Percentiles rank a stretch among this genome's conserved stretches.
These are phyloP conservation scores for Phyllotreta striolata DNA, from an alignment of 2,888 invertebrate genomes.

Conservation along the genomic window DNA sequence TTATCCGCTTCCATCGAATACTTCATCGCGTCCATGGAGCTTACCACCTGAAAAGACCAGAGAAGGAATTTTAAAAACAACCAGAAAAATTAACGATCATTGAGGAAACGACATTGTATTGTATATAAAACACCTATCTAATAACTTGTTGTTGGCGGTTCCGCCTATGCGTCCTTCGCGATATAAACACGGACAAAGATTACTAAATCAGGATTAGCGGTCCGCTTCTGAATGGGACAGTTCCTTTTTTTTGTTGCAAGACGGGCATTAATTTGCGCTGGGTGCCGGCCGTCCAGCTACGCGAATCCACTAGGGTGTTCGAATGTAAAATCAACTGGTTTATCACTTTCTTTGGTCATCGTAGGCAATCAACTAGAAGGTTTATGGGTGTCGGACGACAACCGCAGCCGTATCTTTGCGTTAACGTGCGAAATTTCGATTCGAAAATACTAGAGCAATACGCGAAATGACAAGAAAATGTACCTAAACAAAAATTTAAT, in stretches of 20 bases:
- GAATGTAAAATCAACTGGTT: conserved; percentile 50
- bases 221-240: conserved; percentile 53
- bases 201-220: conserved; percentile 63
- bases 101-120: neutral
- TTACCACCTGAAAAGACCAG: conserved; percentile 69
- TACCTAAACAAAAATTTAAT: too few species aligned
- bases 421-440: conserved; percentile 12
- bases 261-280: conserved; percentile 59
- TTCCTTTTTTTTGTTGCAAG: conserved; percentile 50
- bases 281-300: conserved; percentile 44
- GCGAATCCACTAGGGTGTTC: conserved; percentile 44
- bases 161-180: conserved; percentile 19
- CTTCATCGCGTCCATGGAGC: conserved; percentile 81
- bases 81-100: neutral
- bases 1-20: conserved; percentile 81
- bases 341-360: conserved; percentile 48
- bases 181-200: conserved; percentile 57
- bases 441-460: conserved; percentile 22
- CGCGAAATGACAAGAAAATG: conserved; percentile 3
- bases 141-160: neutral
- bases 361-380: conserved; percentile 47
- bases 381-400: conserved; percentile 47
- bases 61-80: conserved; percentile 1
- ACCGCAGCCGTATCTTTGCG: conserved; percentile 36
- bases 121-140: too few species aligned